phyloP scores from a whole-genome alignment of 2,888 invertebrate species.

The Pachliopta kotzebuea region DNA sequence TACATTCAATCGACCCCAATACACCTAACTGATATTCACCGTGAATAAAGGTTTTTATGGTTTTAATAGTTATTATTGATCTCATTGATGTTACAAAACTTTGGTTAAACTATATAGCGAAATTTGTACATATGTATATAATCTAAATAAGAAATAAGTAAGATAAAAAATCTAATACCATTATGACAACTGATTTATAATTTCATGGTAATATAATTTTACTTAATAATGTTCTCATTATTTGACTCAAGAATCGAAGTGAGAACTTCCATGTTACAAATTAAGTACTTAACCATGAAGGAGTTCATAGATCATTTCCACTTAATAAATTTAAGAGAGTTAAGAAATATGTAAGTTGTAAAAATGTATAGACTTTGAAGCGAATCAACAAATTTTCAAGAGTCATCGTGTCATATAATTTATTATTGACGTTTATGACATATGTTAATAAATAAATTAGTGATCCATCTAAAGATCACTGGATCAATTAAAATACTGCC shows the following conservation, averaged over 20 bases:
- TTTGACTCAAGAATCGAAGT: too few species aligned
- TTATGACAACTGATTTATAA: too few species aligned
- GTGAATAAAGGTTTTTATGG: slow-evolving; percentile 53
- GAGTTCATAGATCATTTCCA: too few species aligned
- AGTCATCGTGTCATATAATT: not conserved
- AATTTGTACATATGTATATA: slow-evolving; percentile 3
- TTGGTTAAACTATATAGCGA: slow-evolving; percentile 29
- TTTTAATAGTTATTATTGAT: slow-evolving; percentile 47
- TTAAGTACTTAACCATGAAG: too few species aligned
- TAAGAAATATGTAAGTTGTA: too few species aligned
- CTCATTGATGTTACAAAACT: slow-evolving; percentile 40
- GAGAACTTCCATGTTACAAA: too few species aligned
- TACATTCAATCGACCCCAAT: slow-evolving; percentile 47
- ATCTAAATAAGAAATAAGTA: not conserved
- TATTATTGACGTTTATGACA: not conserved
- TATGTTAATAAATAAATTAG: not conserved
- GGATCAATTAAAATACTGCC: slow-evolving; percentile 14
- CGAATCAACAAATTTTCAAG: too few species aligned
- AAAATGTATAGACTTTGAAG: too few species aligned
- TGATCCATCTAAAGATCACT: slow-evolving; percentile 15
- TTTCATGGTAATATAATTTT: too few species aligned
- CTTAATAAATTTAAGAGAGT: too few species aligned
- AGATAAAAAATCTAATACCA: too few species aligned
- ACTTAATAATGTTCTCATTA: too few species aligned
- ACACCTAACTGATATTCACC: slow-evolving; percentile 48